A percentile compares a stretch with the other conserved stretches of the same genome.
phyloP scores from a whole-genome alignment of 2,113 vertebrate genomes.

The Tinamus guttatus region DNA sequence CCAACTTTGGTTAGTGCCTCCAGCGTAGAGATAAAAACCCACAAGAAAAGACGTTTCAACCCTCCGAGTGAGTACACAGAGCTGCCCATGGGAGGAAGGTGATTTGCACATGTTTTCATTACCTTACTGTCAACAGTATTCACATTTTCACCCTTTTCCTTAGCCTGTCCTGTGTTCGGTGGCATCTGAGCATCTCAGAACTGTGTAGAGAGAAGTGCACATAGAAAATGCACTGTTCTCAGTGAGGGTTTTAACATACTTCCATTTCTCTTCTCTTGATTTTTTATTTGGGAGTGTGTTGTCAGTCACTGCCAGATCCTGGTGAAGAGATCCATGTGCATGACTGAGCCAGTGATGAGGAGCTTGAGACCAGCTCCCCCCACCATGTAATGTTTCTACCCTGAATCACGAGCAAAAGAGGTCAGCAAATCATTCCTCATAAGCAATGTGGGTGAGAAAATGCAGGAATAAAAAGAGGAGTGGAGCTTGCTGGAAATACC shows the following conservation, averaged over 20 bases:
- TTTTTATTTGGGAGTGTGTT: neutral
- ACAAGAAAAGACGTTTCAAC: neutral
- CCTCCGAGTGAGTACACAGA: neutral
- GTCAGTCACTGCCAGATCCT: neutral
- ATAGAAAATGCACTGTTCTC: neutral
- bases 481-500: neutral
- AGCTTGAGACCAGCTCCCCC: neutral
- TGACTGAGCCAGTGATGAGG: neutral
- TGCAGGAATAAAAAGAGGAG: neutral
- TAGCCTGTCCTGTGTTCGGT: accelerated
- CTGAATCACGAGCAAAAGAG: neutral
- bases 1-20: neutral
- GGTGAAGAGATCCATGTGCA: neutral
- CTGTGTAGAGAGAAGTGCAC: neutral
- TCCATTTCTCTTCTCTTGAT: neutral
- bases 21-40: neutral
- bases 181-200: neutral
- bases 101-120: neutral
- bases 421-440: neutral
- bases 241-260: neutral
- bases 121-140: neutral
- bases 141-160: neutral
- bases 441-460: neutral
- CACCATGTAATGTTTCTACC: neutral
- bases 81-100: neutral